A percentile compares a stretch with the other conserved stretches of the same genome.
phyloP scores from a whole-genome alignment of 2,797 vertebrate genomes.

The Sebastes itinus region DNA sequence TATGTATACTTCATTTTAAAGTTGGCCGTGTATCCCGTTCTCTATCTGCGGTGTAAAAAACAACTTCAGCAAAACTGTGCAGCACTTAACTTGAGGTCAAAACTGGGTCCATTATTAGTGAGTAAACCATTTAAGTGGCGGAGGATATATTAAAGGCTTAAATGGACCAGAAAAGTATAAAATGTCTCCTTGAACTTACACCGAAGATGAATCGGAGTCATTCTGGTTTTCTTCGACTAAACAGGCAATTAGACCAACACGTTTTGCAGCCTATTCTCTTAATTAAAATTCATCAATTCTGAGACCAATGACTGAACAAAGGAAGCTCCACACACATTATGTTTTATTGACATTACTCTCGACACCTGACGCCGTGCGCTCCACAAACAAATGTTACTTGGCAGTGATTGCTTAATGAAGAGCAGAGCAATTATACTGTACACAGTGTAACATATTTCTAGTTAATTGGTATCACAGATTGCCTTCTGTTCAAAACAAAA shows the following conservation, averaged over 20 bases:
- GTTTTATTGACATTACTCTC: constrained; percentile 19
- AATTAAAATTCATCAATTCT: constrained; percentile 61
- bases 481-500: constrained; percentile 19
- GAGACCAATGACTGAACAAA: constrained; percentile 22
- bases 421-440: constrained; percentile 41
- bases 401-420: constrained; percentile 35
- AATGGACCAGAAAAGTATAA: constrained; percentile 54
- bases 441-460: constrained; percentile 9
- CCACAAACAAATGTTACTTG: constrained; percentile 25
- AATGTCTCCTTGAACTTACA: constrained; percentile 39
- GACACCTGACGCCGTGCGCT: constrained; percentile 24
- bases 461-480: constrained; percentile 48
- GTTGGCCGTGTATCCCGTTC: background rate
- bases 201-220: constrained; percentile 35
- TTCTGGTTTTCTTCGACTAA: constrained; percentile 49
- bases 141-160: constrained; percentile 35
- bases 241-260: constrained; percentile 50
- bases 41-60: constrained; percentile 17
- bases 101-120: constrained; percentile 32
- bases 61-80: background rate
- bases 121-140: constrained; percentile 24
- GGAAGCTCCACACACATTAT: constrained; percentile 3
- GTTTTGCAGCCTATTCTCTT: constrained; percentile 14
- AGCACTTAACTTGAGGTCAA: constrained; percentile 25
- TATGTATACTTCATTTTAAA: background rate